Conservation (phyloP, 1,140 invertebrate species). For the Thrips palmi region DNA sequence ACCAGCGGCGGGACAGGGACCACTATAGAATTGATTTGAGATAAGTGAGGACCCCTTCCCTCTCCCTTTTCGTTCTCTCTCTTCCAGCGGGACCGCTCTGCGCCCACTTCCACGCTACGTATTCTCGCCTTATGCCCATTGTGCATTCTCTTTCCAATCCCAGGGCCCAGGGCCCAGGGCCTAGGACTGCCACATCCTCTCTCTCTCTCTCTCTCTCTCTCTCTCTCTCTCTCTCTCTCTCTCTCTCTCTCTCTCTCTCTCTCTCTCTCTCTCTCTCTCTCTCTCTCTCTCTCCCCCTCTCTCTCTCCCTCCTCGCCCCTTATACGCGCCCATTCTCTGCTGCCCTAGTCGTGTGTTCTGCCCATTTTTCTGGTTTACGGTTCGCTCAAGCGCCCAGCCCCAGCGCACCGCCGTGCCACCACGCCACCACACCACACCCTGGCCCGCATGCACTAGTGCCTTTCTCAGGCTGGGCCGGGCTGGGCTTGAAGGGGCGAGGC, state of each 20-base stretch:
- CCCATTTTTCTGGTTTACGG: slow-evolving; percentile 1
- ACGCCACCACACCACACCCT: too few species aligned
- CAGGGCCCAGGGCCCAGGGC: too few species aligned
- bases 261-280: not conserved
- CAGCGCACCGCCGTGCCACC: too few species aligned
- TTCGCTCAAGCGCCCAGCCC: slow-evolving; percentile 4
- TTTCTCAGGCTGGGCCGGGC: not conserved
- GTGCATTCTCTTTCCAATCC: too few species aligned
- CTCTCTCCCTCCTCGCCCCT: not conserved
- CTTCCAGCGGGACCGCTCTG: not conserved
- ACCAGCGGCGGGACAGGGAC: slow-evolving; percentile 48
- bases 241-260: slow-evolving; percentile 7
- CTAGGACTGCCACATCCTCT: slow-evolving; percentile 1
- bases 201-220: slow-evolving; percentile 1
- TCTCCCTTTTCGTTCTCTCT: not conserved
- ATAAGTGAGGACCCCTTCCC: not conserved
- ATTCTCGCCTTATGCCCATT: too few species aligned
- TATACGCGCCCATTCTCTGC: not conserved
- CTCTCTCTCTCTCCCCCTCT: not conserved
- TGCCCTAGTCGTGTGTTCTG: slow-evolving; percentile 1
- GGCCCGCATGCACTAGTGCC: too few species aligned
- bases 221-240: not conserved
- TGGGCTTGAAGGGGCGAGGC: not conserved
- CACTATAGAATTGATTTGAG: not conserved
- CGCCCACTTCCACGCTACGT: not conserved